Conservation (phyloP, 2,113 vertebrate genomes). For the Onychostruthus taczanowskii region DNA sequence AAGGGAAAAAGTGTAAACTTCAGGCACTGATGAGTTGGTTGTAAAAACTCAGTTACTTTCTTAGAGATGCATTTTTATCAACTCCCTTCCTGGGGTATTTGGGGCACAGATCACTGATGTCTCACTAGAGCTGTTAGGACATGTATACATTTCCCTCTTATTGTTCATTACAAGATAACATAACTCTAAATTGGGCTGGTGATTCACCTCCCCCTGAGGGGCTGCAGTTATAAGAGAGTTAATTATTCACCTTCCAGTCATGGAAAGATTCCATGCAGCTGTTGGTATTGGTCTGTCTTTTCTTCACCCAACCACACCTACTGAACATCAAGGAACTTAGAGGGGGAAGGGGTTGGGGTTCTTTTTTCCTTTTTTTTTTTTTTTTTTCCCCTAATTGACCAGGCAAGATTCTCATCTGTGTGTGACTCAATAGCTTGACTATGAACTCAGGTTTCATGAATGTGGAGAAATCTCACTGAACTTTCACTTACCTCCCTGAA, state of each 20-base stretch:
- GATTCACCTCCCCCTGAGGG: conserved; percentile 69
- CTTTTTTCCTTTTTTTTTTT: not conserved
- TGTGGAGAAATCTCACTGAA: conserved; percentile 43
- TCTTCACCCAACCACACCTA: conserved; percentile 51
- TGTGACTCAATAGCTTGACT: conserved; percentile 26
- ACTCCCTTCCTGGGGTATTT: conserved; percentile 54
- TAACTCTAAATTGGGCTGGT: conserved; percentile 63
- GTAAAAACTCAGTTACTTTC: conserved; percentile 18
- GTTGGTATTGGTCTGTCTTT: conserved; percentile 58
- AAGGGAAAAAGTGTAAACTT: not conserved
- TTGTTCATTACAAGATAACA: conserved; percentile 69
- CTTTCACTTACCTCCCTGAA: conserved; percentile 41
- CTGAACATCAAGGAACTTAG: conserved; percentile 47
- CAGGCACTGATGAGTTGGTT: not conserved
- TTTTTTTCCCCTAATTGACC: not conserved
- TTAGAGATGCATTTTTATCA: conserved; percentile 48
- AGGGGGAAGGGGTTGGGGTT: not conserved
- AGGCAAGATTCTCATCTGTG: not conserved
- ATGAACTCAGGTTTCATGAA: conserved; percentile 39
- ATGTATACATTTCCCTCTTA: conserved; percentile 68
- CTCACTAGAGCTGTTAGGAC: conserved; percentile 69
- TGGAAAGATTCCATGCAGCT: conserved; percentile 69
- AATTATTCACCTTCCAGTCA: conserved; percentile 55
- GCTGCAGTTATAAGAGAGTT: conserved; percentile 57
- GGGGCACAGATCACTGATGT: conserved; percentile 37